Base-by-base conservation (phyloP, 2,888 invertebrate species). In the Pheosia gnoma region DNA sequence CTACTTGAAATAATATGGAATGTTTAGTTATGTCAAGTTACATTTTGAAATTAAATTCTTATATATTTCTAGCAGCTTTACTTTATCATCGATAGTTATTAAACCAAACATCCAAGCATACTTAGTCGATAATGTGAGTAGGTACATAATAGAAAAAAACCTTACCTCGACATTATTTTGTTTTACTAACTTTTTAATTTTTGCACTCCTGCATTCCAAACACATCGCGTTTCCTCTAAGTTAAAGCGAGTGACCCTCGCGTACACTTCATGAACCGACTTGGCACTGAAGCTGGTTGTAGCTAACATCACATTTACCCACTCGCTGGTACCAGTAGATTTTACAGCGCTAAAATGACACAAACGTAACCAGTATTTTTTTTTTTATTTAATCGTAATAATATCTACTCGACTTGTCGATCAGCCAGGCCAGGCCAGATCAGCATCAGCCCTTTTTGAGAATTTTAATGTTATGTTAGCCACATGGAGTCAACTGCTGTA, bases 191-290 rank as follows among this genome's bases (percentile, higher is more conserved):
- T 47, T 47, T n/a, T 47, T 9, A 11, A 4, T 47, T 47, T 47
- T n/a, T 4, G 5, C 3, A n/a, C 11, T 47, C 25, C 25, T 9
- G 37, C 37, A 53, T 53, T 53, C 36, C 37, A 37, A 37, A 36
- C 37, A 37, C 37, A 53, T 37, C 53, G 11, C 53, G 38, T 37
- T 37, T 53, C 53, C 53, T 36, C 53, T 54, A 61, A 52, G 57
- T 49, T 7, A 57, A 68, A 71, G 62, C 65, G 62, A 58, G 62
- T 66, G 61, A 61, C 63, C 57, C 57, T 61, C 65, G 71, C 67
- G 67, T 74, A 72, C 70, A 54, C 75, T 74, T 85, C 84, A 84
- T 86, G 76, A 81, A 85, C 84, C 80, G 75, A 81, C 82, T 86
- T 83, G 83, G 83, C 82, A 76, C 77, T 78, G 71, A 72, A 68